Evolutionary conservation across 2,113 vertebrate genomes (phyloP), one percentile per base, ranked within the genome.

Genomic region (Oceanites oceanicus): DNA sequence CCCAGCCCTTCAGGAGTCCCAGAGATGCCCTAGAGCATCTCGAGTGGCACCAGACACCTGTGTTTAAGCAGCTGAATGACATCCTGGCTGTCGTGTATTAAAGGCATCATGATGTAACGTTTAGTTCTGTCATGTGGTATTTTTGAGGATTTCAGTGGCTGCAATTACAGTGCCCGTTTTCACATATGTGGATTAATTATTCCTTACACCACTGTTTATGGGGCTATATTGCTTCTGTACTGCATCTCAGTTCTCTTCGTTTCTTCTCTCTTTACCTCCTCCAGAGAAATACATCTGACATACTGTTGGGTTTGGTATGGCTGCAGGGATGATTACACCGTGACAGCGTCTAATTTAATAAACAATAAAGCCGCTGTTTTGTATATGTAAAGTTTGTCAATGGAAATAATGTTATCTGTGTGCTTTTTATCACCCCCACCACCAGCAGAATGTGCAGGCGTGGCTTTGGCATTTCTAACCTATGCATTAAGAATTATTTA

Each of bases 341-440:
- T 66, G 87, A 55, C 92, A 88, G 75, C 47, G 59, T 70, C 85
- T 93, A 83, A 96, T 96, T 94, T 97, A 94, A 88, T 92, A 93
- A 95, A 97, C 96, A 96, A 96, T 97, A 92, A 94, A 97, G 94
- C 88, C 62, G 4, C 77, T 94, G 66, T 36, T 94, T 95, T 96
- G 96, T 92, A 36, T 94, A 94, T 97, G 88, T 94, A 83, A 93
- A 96, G 58, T 93, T 92, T 96, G 92, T 95, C 89, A 95, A 87
- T 94, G 91, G 77, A 94, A 96, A 68, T 91, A 96, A 96, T 95
- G 96, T 97, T 97, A 97, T 95, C 94, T 94, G 7, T 95, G n/a
- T 95, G 82, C 9, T 66, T 95, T 95, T 96, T 91, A 95, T 92
- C 89, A 90, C 89, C 50, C 36, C 58, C 47, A 82, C 83, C 74